Evolutionary conservation across 2,888 invertebrate genomes (phyloP).

Genomic region (Neria commutata): DNA sequence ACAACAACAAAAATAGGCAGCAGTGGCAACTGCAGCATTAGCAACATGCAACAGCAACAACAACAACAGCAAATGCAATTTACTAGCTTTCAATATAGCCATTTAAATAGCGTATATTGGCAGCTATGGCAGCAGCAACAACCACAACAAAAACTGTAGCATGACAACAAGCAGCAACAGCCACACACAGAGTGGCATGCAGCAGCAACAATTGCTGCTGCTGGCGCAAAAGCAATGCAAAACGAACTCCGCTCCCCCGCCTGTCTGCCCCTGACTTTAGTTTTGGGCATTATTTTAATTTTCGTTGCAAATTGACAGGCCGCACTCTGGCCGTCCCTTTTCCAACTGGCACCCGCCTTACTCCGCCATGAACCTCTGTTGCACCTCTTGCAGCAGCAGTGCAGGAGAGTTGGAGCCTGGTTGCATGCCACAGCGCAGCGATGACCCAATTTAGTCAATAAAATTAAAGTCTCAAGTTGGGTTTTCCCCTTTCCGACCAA

Average conservation of each 20-base stretch:
- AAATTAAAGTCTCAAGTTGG: neutral
- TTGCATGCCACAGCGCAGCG: neutral
- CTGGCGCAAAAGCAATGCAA: neutral
- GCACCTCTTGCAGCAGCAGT: too few species aligned
- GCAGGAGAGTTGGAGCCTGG: neutral
- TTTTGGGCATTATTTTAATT: neutral
- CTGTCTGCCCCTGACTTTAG: too few species aligned
- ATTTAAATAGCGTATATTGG: constrained; percentile 1
- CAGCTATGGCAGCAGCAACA: constrained; percentile 5
- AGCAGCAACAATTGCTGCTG: constrained; percentile 5
- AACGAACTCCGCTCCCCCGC: neutral
- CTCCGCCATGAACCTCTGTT: too few species aligned
- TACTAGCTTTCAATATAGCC: constrained; percentile 2
- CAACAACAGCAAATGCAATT: constrained; percentile 5
- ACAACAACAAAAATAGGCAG: neutral
- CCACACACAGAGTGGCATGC: neutral
- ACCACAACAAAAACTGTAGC: neutral
- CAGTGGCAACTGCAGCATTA: neutral
- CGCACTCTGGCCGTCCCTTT: neutral
- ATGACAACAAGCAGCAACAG: neutral
- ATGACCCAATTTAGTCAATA: constrained; percentile 2
- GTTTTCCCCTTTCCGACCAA: too few species aligned
- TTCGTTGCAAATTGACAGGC: neutral
- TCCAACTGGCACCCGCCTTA: too few species aligned
- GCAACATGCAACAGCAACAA: neutral